Base-by-base conservation (phyloP, 2,888 invertebrate species). In the Yponomeuta cagnagella region DNA sequence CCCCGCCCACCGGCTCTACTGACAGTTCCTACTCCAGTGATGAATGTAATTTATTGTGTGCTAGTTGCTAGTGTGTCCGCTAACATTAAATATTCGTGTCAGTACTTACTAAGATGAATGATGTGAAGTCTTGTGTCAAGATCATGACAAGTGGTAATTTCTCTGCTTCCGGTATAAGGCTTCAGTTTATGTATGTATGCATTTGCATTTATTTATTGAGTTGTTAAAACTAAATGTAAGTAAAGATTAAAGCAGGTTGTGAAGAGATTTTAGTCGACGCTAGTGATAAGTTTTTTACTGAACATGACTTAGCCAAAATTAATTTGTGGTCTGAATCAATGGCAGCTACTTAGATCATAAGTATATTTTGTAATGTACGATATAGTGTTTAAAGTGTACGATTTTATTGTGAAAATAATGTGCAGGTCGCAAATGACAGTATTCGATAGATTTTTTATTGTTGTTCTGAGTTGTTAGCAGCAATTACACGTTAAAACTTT, bases 11-110 rank as follows among this genome's bases (percentile, higher is more conserved):
- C 30, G 58, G 37, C 15, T 68, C 3, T 43, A 58, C 52, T 58
- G 65, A 65, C 68, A 67, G 70, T 69, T 69, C 58, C 69, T 70
- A 67, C 52, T 71, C 71, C 72, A 73, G 73, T 73, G 71, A 73
- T 69, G 48, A 58, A 63, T 63, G 23, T 71, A 65, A 71, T 72
- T 72, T 71, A 70, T 72, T 71, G 72, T 71, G 72, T 72, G 71
- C 37, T 67, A 12, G 65, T 10, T 10, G 15, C 52, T 31, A 63
- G 58, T 70, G 30, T 52, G 63, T 70, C 48, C 33, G 48, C 23
- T 31, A 48, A 30, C 43, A 65, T 48, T 48, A n/a, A 65, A 33
- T 43, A 48, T 52, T 68, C 48, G 5, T n/a, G 37, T 67, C 12
- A 67, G 67, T 15, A 30, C 10, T 31, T 64, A 23, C 15, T 37